Conservation (phyloP, 2,113 vertebrate species). For the Capreolus pygargus region DNA sequence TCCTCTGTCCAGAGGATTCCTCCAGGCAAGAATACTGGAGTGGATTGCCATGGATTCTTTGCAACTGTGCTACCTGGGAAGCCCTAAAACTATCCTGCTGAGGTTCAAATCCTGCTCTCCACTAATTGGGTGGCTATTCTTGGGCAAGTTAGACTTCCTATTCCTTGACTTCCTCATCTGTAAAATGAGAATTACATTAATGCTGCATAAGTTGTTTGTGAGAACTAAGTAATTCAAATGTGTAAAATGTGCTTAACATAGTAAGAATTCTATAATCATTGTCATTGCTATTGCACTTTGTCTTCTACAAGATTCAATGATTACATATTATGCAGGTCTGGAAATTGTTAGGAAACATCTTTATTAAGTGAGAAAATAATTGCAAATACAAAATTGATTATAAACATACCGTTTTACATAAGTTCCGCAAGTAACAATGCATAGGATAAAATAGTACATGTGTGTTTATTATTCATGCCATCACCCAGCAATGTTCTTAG, state of each 20-base stretch:
- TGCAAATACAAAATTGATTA: neutral
- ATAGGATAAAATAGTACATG: neutral
- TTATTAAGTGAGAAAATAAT: constrained; percentile 10
- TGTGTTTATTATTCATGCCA: neutral
- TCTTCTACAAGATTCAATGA: neutral
- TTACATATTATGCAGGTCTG: neutral
- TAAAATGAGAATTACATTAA: neutral
- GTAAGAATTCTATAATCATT: neutral
- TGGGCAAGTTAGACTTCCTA: neutral
- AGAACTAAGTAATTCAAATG: neutral
- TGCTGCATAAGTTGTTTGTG: neutral
- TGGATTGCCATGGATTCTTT: neutral
- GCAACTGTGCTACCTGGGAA: neutral
- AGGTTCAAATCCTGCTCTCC: neutral
- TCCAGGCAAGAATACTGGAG: neutral
- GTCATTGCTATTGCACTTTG: neutral
- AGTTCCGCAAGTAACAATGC: neutral
- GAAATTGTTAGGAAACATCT: neutral
- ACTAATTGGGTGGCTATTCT: neutral
- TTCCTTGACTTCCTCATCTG: neutral
- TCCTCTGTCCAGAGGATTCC: neutral
- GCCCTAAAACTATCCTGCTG: neutral
- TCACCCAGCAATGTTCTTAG: neutral
- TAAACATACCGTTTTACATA: neutral
- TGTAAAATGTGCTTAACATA: neutral